These are phyloP conservation scores for Aviceda subcristata DNA, from an alignment of 2,113 vertebrate genomes.

Conservation along the genomic window DNA sequence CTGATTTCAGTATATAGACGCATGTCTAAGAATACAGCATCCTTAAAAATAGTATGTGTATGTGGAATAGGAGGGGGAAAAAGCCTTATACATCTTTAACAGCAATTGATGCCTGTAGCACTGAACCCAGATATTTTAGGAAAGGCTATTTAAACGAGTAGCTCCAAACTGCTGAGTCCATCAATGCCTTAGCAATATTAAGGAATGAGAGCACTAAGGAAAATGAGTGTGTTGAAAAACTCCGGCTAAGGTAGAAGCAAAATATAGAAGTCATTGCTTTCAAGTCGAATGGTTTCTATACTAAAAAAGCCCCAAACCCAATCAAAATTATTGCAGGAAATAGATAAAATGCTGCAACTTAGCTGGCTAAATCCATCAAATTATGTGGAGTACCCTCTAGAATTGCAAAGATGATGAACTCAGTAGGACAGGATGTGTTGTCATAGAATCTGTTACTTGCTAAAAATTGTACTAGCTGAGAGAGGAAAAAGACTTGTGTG, in stretches of 20 bases:
- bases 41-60: not conserved
- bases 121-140: not conserved
- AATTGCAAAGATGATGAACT: not conserved
- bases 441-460: not conserved
- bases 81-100: not conserved
- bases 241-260: not conserved
- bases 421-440: accelerated
- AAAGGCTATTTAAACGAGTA: not conserved
- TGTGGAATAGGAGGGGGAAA: not conserved
- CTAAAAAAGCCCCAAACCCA: not conserved
- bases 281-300: not conserved
- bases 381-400: not conserved
- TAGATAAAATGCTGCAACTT: not conserved
- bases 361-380: not conserved
- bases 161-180: not conserved
- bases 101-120: not conserved
- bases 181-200: not conserved
- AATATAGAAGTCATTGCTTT: not conserved
- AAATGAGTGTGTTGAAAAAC: not conserved
- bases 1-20: not conserved
- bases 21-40: not conserved
- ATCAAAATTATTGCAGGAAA: not conserved
- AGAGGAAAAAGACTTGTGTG: not conserved
- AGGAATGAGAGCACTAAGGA: not conserved
- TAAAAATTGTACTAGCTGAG: not conserved